Percentiles rank a stretch among this genome's conserved stretches.
These are phyloP conservation scores for Porites divaricata DNA, from an alignment of 92 coral and sea anemone genomes.

Conservation along the genomic window DNA sequence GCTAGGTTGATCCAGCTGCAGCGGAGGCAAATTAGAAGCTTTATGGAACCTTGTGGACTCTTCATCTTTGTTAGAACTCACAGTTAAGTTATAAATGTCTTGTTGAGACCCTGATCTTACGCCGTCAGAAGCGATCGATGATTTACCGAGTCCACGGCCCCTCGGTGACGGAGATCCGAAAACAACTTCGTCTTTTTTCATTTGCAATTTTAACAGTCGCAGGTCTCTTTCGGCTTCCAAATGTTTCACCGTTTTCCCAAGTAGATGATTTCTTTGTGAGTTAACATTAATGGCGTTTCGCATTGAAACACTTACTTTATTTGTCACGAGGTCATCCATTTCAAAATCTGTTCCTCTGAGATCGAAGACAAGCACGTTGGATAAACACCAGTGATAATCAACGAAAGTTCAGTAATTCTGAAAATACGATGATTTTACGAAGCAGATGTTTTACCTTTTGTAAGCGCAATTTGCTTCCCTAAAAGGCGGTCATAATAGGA, in stretches of 20 bases:
- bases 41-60: slow-evolving; percentile 4
- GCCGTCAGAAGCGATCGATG: slow-evolving; percentile 15
- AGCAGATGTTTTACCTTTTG: slow-evolving; percentile 25
- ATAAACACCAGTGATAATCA: neutral
- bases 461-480: neutral
- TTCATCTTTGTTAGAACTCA: neutral
- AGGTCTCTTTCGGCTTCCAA: slow-evolving; percentile 81
- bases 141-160: neutral
- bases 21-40: slow-evolving; percentile 29
- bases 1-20: slow-evolving; percentile 14
- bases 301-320: slow-evolving; percentile 66
- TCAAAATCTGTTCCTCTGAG: neutral
- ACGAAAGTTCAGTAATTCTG: neutral
- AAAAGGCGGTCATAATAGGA: slow-evolving; percentile 6
- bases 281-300: slow-evolving; percentile 71
- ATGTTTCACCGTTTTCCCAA: slow-evolving; percentile 60
- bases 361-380: neutral
- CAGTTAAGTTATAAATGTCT: slow-evolving; percentile 1
- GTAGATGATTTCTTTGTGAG: slow-evolving; percentile 50
- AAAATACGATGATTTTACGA: neutral
- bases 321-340: slow-evolving; percentile 66
- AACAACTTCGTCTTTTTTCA: slow-evolving; percentile 65
- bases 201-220: slow-evolving; percentile 70
- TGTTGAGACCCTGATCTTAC: neutral
- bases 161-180: slow-evolving; percentile 23